These are phyloP conservation scores for Lapara coniferarum DNA, from an alignment of 2,888 invertebrate species.

Conservation along the genomic window DNA sequence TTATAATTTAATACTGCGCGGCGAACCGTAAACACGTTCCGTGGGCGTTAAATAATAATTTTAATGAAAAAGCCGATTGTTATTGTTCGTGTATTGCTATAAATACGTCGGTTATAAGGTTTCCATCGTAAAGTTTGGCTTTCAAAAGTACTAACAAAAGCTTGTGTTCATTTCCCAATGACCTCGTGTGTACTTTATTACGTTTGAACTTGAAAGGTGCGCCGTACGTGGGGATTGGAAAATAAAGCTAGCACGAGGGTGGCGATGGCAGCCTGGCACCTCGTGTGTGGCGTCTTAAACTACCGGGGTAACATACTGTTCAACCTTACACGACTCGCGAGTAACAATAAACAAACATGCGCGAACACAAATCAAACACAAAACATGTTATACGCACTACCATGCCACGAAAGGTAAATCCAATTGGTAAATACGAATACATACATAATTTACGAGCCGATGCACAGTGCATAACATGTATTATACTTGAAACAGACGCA, in stretches of 20 bases:
- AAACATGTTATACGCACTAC: slow-evolving; percentile 2
- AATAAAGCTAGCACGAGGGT: slow-evolving; percentile 49
- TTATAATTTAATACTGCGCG: slow-evolving; percentile 37
- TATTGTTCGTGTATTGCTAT: slow-evolving; percentile 31
- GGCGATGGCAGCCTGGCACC: slow-evolving; percentile 54
- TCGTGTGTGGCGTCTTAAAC: slow-evolving; percentile 58
- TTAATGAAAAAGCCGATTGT: slow-evolving; percentile 39
- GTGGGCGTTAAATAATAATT: slow-evolving; percentile 38
- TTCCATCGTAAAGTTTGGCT: slow-evolving; percentile 37
- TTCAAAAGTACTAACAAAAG: slow-evolving; percentile 45
- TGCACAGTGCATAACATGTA: slow-evolving; percentile 41
- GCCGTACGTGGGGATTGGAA: slow-evolving; percentile 49
- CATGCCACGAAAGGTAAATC: slow-evolving; percentile 28
- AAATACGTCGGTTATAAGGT: slow-evolving; percentile 23
- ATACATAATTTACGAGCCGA: slow-evolving; percentile 42
- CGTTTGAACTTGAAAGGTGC: slow-evolving; percentile 46
- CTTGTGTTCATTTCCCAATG: slow-evolving; percentile 42
- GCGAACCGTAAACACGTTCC: slow-evolving; percentile 35
- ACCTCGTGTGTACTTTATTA: slow-evolving; percentile 46
- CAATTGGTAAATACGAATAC: slow-evolving; percentile 47
- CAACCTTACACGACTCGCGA: slow-evolving; percentile 44
- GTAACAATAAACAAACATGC: neutral
- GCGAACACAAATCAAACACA: neutral
- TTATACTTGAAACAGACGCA: slow-evolving; percentile 47
- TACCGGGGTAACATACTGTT: slow-evolving; percentile 56